Conservation (phyloP, 2,888 invertebrate species). For the Drosophila crucigera region DNA sequence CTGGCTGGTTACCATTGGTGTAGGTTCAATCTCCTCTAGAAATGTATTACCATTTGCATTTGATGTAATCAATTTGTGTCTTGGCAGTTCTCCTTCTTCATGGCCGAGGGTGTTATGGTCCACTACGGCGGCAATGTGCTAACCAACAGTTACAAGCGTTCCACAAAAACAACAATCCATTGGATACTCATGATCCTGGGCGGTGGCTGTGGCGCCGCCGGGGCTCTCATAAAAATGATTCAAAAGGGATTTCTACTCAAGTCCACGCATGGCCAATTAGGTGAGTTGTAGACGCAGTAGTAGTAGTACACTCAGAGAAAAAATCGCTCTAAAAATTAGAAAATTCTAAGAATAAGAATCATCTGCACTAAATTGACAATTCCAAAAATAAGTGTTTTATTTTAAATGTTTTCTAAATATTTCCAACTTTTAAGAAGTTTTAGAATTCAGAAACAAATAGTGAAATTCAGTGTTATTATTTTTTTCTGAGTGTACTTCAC, state of each 20-base stretch:
- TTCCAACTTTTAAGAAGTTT: background rate
- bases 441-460: background rate
- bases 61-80: background rate
- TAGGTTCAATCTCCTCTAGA: slow-evolving; percentile 53
- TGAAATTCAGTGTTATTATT: background rate
- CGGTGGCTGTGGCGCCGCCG: slow-evolving; percentile 79
- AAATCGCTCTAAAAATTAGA: background rate
- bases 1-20: slow-evolving; percentile 83
- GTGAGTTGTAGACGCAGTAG: slow-evolving; percentile 50
- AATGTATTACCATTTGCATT: background rate
- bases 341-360: background rate
- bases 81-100: slow-evolving; percentile 81
- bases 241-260: slow-evolving; percentile 73
- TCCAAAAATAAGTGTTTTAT: too few species aligned
- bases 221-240: slow-evolving; percentile 79
- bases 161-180: slow-evolving; percentile 83
- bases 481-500: background rate
- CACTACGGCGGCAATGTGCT: slow-evolving; percentile 81
- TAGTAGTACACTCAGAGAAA: background rate
- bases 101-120: slow-evolving; percentile 84
- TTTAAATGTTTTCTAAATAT: background rate
- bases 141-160: slow-evolving; percentile 73
- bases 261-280: slow-evolving; percentile 78
- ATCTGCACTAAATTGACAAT: background rate
- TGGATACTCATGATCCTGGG: slow-evolving; percentile 82